A percentile compares a stretch with the other conserved stretches of the same genome.
Conservation (phyloP, 2,888 invertebrate species). For the Eremobia ochroleuca region DNA sequence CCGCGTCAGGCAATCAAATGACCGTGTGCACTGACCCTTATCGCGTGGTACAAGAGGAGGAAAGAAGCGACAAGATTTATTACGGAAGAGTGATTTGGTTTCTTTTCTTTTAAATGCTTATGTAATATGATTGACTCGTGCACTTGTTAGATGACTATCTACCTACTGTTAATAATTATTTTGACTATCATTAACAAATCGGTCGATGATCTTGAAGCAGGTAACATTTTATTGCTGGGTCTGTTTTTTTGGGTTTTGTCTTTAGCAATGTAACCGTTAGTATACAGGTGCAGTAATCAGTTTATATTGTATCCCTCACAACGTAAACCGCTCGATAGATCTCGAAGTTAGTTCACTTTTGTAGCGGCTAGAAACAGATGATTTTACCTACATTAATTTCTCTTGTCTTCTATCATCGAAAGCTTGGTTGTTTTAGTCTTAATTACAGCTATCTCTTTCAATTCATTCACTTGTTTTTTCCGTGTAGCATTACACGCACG, state of each 20-base stretch:
- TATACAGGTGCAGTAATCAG: neutral
- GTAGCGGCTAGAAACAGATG: too few relatives aligned
- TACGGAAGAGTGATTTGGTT: conserved; percentile 10
- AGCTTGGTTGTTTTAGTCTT: neutral
- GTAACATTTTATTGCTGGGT: neutral
- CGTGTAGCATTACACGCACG: neutral
- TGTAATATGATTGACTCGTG: neutral
- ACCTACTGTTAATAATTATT: neutral
- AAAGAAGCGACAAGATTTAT: conserved; percentile 14
- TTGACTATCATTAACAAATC: neutral
- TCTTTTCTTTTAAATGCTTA: conserved; percentile 27
- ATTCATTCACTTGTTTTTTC: neutral
- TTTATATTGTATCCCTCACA: neutral
- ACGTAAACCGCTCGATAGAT: neutral
- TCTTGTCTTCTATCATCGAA: too few relatives aligned
- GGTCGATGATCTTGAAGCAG: neutral
- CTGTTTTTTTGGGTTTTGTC: neutral
- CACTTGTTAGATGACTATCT: neutral
- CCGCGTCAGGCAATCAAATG: conserved; percentile 72
- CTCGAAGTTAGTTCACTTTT: neutral
- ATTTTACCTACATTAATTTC: too few relatives aligned
- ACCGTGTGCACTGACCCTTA: conserved; percentile 75
- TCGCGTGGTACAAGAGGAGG: conserved; percentile 57
- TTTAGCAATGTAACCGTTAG: neutral
- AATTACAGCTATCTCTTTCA: neutral